Percentiles rank a stretch among this genome's conserved stretches.
phyloP scores from a whole-genome alignment of 1,140 invertebrate genomes.

The Aphaenogaster ashmeadi region DNA sequence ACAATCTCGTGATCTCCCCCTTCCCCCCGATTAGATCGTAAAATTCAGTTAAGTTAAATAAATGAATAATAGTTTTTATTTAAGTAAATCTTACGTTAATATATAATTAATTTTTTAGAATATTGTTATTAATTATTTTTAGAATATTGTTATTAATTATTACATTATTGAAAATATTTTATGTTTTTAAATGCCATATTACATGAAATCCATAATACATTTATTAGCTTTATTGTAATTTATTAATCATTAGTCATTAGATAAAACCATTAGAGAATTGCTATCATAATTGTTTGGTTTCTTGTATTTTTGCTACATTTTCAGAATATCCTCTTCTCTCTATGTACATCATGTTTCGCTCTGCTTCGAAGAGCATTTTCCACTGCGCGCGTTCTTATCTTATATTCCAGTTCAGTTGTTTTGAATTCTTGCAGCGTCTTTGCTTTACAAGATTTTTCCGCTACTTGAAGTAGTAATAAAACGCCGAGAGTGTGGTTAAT shows the following conservation, averaged over 20 bases:
- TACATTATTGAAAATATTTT: not conserved
- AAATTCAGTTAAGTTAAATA: not conserved
- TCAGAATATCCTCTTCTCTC: not conserved
- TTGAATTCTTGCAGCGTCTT: constrained; percentile 54
- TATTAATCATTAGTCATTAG: not conserved
- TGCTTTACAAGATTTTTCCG: constrained; percentile 28
- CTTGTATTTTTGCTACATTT: constrained; percentile 13
- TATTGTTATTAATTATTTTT: not conserved
- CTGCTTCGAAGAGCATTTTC: constrained; percentile 43
- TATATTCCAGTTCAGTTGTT: constrained; percentile 71
- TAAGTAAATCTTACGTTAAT: not conserved
- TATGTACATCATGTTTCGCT: not conserved
- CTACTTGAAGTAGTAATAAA: constrained; percentile 32
- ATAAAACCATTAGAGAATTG: not conserved
- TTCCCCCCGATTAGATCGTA: not conserved
- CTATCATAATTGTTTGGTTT: not conserved
- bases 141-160: not conserved
- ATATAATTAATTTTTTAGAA: not conserved
- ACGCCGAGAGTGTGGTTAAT: not conserved
- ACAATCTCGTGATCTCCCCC: not conserved
- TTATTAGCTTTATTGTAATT: not conserved
- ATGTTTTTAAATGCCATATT: not conserved
- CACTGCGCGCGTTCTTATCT: constrained; percentile 60
- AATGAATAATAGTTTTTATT: not conserved
- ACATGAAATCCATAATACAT: not conserved